These are phyloP conservation scores for Dasypolia templi DNA, from an alignment of 2,888 invertebrate genomes.

Conservation along the genomic window DNA sequence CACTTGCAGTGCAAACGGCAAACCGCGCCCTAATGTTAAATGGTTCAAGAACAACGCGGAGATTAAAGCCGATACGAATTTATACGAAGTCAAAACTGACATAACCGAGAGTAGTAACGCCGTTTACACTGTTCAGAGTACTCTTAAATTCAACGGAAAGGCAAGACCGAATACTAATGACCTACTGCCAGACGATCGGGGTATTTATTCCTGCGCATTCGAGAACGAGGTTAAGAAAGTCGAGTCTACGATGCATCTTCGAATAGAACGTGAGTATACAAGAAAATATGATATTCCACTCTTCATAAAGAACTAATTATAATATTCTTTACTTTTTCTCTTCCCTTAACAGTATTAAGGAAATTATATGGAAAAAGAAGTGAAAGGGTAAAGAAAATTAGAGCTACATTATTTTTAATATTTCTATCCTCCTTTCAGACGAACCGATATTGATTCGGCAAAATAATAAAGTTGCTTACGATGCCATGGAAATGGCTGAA, in stretches of 20 bases:
- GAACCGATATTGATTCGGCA: slow-evolving; percentile 96
- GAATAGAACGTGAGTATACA: slow-evolving; percentile 95
- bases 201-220: slow-evolving; percentile 96
- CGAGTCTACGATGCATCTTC: slow-evolving; percentile 96
- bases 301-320: slow-evolving; percentile 19
- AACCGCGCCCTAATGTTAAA: slow-evolving; percentile 95
- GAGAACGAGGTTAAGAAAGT: slow-evolving; percentile 97
- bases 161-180: slow-evolving; percentile 94
- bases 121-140: slow-evolving; percentile 95
- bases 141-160: slow-evolving; percentile 94
- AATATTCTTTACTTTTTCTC: slow-evolving; percentile 20
- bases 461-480: slow-evolving; percentile 97
- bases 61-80: slow-evolving; percentile 93
- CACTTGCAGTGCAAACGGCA: slow-evolving; percentile 96
- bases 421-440: slow-evolving; percentile 87
- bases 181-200: slow-evolving; percentile 95
- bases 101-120: slow-evolving; percentile 94
- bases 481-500: slow-evolving; percentile 95
- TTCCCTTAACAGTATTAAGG: slow-evolving; percentile 17
- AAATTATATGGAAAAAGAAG: slow-evolving; percentile 21
- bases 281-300: slow-evolving; percentile 22
- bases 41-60: slow-evolving; percentile 97
- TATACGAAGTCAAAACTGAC: slow-evolving; percentile 95
- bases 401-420: slow-evolving; percentile 11
- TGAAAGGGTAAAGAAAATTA: slow-evolving; percentile 18